These are phyloP conservation scores for Lemur catta DNA, from an alignment of 2,797 vertebrate species.

Conservation along the genomic window DNA sequence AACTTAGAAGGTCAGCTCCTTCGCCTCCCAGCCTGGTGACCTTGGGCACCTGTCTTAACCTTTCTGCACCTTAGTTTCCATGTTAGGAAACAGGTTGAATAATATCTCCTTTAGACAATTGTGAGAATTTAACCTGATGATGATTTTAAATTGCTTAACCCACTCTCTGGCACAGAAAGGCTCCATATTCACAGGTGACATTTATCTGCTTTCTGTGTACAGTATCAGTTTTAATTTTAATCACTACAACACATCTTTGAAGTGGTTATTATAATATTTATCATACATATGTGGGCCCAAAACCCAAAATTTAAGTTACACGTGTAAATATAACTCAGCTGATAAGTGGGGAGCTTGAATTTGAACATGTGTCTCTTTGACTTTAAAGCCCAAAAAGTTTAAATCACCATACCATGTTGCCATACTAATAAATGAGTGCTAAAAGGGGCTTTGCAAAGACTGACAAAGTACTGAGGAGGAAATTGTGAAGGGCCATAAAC, in stretches of 20 bases:
- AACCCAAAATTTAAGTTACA: not conserved
- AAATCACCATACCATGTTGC: not conserved
- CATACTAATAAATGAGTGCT: not conserved
- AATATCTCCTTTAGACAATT: not conserved
- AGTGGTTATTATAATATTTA: not conserved
- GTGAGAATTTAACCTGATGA: not conserved
- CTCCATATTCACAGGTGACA: not conserved
- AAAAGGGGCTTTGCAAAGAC: not conserved
- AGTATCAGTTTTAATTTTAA: not conserved
- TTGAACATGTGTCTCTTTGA: not conserved
- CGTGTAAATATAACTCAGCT: not conserved
- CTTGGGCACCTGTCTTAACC: not conserved
- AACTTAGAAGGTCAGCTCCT: not conserved
- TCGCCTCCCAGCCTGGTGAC: not conserved
- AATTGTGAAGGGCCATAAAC: not conserved
- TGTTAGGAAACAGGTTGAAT: not conserved
- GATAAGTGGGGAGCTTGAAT: not conserved
- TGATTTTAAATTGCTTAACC: not conserved
- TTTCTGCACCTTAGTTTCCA: not conserved
- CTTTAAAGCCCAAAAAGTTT: not conserved
- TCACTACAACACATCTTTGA: not conserved
- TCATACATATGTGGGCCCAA: not conserved
- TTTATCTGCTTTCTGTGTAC: not conserved
- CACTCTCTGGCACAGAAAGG: not conserved
- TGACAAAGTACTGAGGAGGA: not conserved